Evolutionary conservation across 2,113 vertebrate species (phyloP).

Genomic region (Sander vitreus): DNA sequence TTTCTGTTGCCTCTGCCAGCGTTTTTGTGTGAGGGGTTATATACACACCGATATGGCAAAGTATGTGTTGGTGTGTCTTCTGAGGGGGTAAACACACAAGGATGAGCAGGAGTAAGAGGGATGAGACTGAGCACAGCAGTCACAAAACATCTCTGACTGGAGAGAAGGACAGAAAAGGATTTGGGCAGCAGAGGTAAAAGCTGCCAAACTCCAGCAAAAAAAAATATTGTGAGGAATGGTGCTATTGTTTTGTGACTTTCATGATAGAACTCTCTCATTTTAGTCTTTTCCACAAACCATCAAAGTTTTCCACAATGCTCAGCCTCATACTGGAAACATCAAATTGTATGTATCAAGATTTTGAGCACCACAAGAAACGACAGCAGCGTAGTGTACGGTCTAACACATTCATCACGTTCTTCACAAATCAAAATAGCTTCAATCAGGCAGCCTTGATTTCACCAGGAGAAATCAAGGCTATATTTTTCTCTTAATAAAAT

Average conservation of each 20-base stretch:
- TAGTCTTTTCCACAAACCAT: background rate
- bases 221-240: slow-evolving; percentile 44
- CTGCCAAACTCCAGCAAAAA: slow-evolving; percentile 39
- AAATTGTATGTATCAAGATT: background rate
- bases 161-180: slow-evolving; percentile 46
- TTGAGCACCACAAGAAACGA: background rate
- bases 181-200: slow-evolving; percentile 46
- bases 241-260: slow-evolving; percentile 28
- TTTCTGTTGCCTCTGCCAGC: slow-evolving; percentile 59
- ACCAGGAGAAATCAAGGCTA: background rate
- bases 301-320: background rate
- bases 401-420: slow-evolving; percentile 29
- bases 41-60: background rate
- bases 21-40: slow-evolving; percentile 21
- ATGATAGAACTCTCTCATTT: background rate
- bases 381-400: background rate
- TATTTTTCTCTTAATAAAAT: slow-evolving; percentile 18
- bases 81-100: slow-evolving; percentile 39
- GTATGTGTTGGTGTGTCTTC: slow-evolving; percentile 38
- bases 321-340: background rate
- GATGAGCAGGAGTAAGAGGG: slow-evolving; percentile 47
- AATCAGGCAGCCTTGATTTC: slow-evolving; percentile 33
- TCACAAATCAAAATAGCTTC: slow-evolving; percentile 32
- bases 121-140: slow-evolving; percentile 42
- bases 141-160: slow-evolving; percentile 54